Evolutionary conservation across 2,888 invertebrate genomes (phyloP), one percentile per base, ranked within the genome.

Genomic region (Rhyacophila evoluta): DNA sequence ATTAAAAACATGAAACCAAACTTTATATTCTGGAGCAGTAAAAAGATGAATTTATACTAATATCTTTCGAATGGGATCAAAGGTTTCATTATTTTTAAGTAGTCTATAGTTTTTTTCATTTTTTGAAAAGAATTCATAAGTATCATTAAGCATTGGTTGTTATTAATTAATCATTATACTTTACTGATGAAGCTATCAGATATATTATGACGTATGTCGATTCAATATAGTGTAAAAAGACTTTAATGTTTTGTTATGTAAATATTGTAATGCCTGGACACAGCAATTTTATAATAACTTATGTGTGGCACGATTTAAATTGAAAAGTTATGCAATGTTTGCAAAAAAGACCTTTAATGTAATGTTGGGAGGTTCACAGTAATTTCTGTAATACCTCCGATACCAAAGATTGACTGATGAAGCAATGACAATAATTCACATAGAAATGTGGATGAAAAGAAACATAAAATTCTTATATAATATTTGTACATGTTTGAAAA

Each of bases 1-100:
- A 55, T 55, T 55, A 55, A 55, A 55, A 19, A 55, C 55, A 55
- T 55, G 55, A 55, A 55, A 55, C 55, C 55, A 19, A 55, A 55
- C 55, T 55, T 19, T 25, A 55, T 6, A 55, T 10, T 55, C 55
- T 2, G 55, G 10, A 55, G 19, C 55, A n/a, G 55, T 55, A 8
- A 41, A 41, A 4, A 19, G 19, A 19, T 19, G 15, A 55, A 55
- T 55, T 55, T n/a, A n/a, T n/a, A 10, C 19, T 25, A 55, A 55
- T 19, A 55, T 55, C 25, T 55, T 8, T 55, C 8, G 8, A 55
- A 25, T 55, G 55, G 25, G 55, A 55, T 55, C 19, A 55, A 25
- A 5, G 55, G 55, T 55, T 55, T 55, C 55, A 25, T 55, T 55
- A 55, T 55, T 55, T 19, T 55, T 55, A 55, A 55, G 19, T 55